phyloP scores from a whole-genome alignment of 2,888 invertebrate species.

The Blastobasis lacticolella region DNA sequence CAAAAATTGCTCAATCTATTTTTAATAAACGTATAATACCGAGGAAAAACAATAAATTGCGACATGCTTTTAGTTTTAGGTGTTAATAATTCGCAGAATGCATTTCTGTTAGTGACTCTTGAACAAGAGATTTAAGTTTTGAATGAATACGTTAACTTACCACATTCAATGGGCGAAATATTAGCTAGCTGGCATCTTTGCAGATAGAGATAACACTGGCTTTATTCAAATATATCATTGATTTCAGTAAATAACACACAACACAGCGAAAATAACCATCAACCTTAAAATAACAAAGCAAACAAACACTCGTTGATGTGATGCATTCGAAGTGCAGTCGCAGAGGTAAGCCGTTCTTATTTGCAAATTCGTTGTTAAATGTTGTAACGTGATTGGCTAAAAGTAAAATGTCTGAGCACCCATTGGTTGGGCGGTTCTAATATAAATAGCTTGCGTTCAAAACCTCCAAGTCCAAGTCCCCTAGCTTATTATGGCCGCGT shows the following conservation, averaged over 20 bases:
- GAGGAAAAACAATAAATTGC: neutral
- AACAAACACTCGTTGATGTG: slow-evolving; percentile 7
- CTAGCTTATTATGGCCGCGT: too few relatives aligned
- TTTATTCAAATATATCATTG: slow-evolving; percentile 4
- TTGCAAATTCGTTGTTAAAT: neutral
- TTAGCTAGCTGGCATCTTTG: slow-evolving; percentile 12
- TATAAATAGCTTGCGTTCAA: neutral
- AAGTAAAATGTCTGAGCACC: neutral
- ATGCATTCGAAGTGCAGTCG: slow-evolving; percentile 3
- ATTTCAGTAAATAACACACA: slow-evolving; percentile 5
- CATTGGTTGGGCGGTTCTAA: neutral
- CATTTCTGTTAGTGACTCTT: neutral
- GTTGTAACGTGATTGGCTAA: neutral
- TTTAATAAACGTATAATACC: neutral
- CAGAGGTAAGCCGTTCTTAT: slow-evolving; percentile 3
- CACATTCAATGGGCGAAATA: slow-evolving; percentile 8
- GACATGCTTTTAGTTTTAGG: neutral
- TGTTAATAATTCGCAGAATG: slow-evolving; percentile 4
- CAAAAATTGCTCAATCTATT: neutral
- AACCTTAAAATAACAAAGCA: slow-evolving; percentile 12
- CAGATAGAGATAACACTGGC: neutral
- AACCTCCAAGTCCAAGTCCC: too few relatives aligned
- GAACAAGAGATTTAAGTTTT: slow-evolving; percentile 8
- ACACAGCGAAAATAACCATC: slow-evolving; percentile 7
- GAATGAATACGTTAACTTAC: slow-evolving; percentile 16